phyloP scores from a whole-genome alignment of 2,113 vertebrate genomes.

The Diadophis punctatus region DNA sequence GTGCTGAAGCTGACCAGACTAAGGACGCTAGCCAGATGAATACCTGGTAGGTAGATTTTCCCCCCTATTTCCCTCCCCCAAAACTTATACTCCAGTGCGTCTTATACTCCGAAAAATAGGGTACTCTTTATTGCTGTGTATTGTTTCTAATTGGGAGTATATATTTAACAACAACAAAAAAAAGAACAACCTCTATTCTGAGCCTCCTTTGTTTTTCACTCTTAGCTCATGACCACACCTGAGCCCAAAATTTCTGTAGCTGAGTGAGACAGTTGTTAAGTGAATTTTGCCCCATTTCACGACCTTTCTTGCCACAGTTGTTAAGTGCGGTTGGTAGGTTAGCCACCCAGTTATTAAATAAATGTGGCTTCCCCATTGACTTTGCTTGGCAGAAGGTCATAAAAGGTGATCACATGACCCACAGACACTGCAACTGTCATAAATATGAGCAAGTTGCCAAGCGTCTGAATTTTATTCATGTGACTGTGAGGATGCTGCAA shows the following conservation, averaged over 20 bases:
- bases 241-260: neutral
- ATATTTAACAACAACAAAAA: neutral
- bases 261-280: neutral
- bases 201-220: constrained; percentile 51
- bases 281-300: no score
- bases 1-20: no score
- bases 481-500: neutral
- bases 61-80: no score
- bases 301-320: no score
- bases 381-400: no score
- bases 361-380: no score
- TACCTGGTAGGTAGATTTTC: no score
- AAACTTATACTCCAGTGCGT: no score
- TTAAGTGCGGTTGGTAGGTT: no score
- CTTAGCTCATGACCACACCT: constrained; percentile 7
- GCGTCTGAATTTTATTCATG: neutral
- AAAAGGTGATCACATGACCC: neutral
- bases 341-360: no score
- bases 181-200: constrained; percentile 15
- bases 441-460: neutral
- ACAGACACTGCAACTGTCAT: neutral
- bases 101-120: no score
- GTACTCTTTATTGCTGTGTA: constrained; percentile 34
- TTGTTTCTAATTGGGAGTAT: constrained; percentile 44
- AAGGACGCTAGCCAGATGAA: no score